phyloP scores from a whole-genome alignment of 2,797 vertebrate species.

The Cyprinella venusta region DNA sequence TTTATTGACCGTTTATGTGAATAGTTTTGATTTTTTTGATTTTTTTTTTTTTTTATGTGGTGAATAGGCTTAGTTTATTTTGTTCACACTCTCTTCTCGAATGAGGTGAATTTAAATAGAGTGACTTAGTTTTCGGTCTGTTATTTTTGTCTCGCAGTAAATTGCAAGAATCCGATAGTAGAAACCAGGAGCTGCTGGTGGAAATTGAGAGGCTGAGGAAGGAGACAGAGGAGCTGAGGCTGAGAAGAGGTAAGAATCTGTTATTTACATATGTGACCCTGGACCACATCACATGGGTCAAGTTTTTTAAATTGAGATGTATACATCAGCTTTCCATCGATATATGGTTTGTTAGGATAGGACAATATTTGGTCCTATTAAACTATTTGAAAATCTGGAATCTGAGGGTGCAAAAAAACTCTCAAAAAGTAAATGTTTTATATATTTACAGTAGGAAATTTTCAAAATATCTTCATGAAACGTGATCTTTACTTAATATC shows the following conservation, averaged over 20 bases:
- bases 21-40: neutral
- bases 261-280: neutral
- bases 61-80: neutral
- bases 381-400: no score
- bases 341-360: no score
- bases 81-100: neutral
- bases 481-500: no score
- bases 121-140: constrained; percentile 10
- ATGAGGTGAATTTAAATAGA: constrained; percentile 5
- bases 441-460: no score
- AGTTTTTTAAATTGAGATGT: no score
- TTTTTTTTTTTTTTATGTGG: neutral
- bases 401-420: no score
- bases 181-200: constrained; percentile 88
- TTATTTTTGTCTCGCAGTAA: constrained; percentile 79
- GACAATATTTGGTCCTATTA: no score
- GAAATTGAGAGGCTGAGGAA: constrained; percentile 95
- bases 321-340: no score
- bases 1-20: neutral
- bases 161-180: constrained; percentile 92
- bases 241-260: constrained; percentile 86
- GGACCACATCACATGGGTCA: no score
- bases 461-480: no score
- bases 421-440: no score
- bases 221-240: constrained; percentile 91